phyloP scores from a whole-genome alignment of 2,797 vertebrate species.

The Gallirallus australis region DNA sequence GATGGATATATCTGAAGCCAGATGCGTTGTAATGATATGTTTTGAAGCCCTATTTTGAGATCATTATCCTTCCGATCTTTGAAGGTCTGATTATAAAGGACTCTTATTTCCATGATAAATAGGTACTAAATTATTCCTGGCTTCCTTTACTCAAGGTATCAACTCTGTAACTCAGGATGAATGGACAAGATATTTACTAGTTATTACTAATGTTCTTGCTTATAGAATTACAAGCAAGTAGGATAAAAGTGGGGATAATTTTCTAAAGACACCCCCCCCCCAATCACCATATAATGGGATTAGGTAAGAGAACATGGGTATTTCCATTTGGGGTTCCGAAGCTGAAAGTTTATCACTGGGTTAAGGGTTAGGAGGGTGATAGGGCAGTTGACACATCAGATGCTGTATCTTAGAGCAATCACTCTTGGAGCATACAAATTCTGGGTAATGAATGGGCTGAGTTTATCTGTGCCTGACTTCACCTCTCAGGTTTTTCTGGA shows the following conservation, averaged over 20 bases:
- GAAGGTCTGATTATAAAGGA: slow-evolving; percentile 58
- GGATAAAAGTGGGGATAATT: background rate
- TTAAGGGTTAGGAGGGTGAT: accelerated
- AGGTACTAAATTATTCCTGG: slow-evolving; percentile 54
- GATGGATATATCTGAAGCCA: slow-evolving; percentile 35
- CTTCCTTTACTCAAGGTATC: slow-evolving; percentile 19
- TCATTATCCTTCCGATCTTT: slow-evolving; percentile 63
- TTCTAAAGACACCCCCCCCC: background rate
- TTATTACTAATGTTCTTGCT: background rate
- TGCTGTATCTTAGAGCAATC: background rate
- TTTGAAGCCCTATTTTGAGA: slow-evolving; percentile 52
- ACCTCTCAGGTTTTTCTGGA: background rate
- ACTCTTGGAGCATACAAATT: background rate
- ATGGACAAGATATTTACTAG: slow-evolving; percentile 44
- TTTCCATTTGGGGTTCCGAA: background rate
- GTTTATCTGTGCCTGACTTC: background rate
- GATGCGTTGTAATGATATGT: slow-evolving; percentile 34
- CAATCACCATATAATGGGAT: background rate
- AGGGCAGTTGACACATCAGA: background rate
- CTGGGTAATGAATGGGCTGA: background rate
- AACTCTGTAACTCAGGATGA: slow-evolving; percentile 17
- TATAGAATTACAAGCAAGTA: background rate
- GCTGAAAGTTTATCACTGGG: background rate
- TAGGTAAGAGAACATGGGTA: background rate
- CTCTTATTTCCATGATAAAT: slow-evolving; percentile 59